Base-by-base conservation (phyloP, 1,140 invertebrate genomes). In the Zaprionus tsacasi region DNA sequence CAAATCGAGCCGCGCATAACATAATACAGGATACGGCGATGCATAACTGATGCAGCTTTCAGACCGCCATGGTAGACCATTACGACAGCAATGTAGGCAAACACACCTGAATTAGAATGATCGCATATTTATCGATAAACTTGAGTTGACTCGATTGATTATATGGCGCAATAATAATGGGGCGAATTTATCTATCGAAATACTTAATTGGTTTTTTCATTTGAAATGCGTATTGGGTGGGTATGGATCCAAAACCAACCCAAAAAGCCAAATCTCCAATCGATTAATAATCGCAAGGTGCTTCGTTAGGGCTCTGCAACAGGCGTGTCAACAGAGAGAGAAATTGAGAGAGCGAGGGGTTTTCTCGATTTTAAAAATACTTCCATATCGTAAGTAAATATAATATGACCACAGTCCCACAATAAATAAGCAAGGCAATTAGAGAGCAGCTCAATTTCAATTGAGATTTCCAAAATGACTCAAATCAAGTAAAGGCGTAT, bases 1-100 rank as follows among this genome's bases (percentile, higher is more conserved):
- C 94, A 94, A 79, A 93, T 93, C 48, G 97, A 97, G 78, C 95
- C 94, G 76, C 95, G 95, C 79, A 98, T 93, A 72, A 96, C 94
- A 88, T 95, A 94, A 70, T 93, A 92, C 64, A 98, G 95, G 82
- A 97, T 93, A 57, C 93, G 93, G 76, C 93, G 93, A 93, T 96
- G 95, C 61, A 98, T 94, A 76, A 94, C 82, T 78, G 93, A 93
- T 79, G 96, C 95, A 74, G 96, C 96, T 83, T 94, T 94, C 92
- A 97, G 93, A 73, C 95, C 94, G 92, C 96, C 96, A 86, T 95
- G 85, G 93, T 95, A 96, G 91, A 96, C 93, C 81, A 94, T 93
- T 92, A 96, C 94, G 87, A 95, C 94, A 70, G 95, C 94, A 92
- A 95, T 93, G 93, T 95, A 95, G 93, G 95, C 94, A 92, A 95